Percentiles rank a stretch among this genome's conserved stretches.
Evolutionary conservation across 1,140 invertebrate genomes (phyloP).

Genomic region (Chymomyza costata): DNA sequence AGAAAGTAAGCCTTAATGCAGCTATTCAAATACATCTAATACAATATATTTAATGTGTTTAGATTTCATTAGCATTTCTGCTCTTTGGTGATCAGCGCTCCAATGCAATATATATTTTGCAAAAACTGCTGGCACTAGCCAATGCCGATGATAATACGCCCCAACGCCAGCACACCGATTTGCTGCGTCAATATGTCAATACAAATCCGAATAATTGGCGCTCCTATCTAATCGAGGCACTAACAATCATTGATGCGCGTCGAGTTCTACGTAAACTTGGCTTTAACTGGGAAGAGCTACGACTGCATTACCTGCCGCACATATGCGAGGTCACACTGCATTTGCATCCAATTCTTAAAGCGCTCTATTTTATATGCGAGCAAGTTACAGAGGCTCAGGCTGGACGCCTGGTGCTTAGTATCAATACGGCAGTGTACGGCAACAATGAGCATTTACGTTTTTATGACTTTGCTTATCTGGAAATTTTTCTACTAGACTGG

Average conservation of each 20-base stretch:
- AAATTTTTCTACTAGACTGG: conserved; percentile 66
- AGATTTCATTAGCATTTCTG: conserved; percentile 57
- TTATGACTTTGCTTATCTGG: conserved; percentile 51
- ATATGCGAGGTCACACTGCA: conserved; percentile 41
- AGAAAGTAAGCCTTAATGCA: conserved; percentile 32
- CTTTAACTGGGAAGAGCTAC: conserved; percentile 43
- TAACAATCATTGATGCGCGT: conserved; percentile 55
- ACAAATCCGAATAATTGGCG: conserved; percentile 43
- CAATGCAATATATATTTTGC: conserved; percentile 43
- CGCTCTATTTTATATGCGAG: conserved; percentile 56
- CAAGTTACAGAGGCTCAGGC: conserved; percentile 43
- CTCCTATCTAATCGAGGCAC: conserved; percentile 45
- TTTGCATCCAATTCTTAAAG: conserved; percentile 64
- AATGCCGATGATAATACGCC: background rate
- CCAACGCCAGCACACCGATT: conserved; percentile 22
- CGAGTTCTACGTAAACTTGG: conserved; percentile 54
- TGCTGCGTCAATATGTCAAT: conserved; percentile 48
- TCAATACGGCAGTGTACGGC: conserved; percentile 34
- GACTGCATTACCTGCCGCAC: conserved; percentile 54
- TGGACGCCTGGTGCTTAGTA: conserved; percentile 38
- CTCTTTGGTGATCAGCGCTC: conserved; percentile 48
- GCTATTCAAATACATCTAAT: background rate
- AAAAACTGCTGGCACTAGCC: conserved; percentile 39
- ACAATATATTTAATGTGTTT: background rate
- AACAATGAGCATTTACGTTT: conserved; percentile 43